Evolutionary conservation across 2,113 vertebrate species (phyloP).

Genomic region (Prinia subflava): DNA sequence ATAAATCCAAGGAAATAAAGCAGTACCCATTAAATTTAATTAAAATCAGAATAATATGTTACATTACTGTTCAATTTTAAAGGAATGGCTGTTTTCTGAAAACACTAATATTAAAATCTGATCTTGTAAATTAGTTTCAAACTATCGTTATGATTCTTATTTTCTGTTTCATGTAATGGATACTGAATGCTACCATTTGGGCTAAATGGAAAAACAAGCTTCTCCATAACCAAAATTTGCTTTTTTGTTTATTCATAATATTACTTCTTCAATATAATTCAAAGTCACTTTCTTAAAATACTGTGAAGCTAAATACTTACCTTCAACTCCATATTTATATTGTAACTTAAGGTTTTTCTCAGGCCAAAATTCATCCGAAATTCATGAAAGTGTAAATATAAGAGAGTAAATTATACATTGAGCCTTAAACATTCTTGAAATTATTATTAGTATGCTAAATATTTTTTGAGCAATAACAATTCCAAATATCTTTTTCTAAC

Average conservation of each 20-base stretch:
- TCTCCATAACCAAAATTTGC: neutral
- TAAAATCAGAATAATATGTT: neutral
- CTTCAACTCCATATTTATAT: neutral
- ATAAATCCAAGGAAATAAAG: neutral
- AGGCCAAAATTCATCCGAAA: neutral
- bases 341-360: neutral
- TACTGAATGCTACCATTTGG: neutral
- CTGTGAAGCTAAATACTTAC: neutral
- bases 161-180: neutral
- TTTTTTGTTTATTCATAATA: neutral
- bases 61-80: neutral
- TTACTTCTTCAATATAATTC: neutral
- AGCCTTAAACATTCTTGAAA: rapidly evolving
- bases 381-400: neutral
- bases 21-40: neutral
- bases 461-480: neutral
- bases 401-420: rapidly evolving
- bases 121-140: neutral
- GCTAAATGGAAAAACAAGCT: neutral
- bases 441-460: neutral
- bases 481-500: neutral
- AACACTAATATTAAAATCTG: neutral
- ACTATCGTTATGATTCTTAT: neutral
- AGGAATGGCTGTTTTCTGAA: neutral
- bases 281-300: neutral